Evolutionary conservation across 2,797 vertebrate genomes (phyloP), one percentile per base, ranked within the genome.

Genomic region (Otolemur crassicaudatus): DNA sequence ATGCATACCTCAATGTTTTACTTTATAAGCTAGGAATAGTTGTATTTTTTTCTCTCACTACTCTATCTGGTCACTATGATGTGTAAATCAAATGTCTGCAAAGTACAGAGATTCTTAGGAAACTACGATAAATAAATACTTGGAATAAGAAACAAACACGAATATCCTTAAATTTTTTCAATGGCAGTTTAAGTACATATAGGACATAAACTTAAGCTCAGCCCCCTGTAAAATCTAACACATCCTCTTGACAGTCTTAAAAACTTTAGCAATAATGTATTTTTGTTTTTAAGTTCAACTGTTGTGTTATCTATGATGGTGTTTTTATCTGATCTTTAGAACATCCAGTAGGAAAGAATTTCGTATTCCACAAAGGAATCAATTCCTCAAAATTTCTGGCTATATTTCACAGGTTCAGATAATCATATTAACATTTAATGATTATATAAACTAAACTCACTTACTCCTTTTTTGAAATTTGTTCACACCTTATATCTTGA

Each of bases 371-470:
- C 40, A 81, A 76, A 88, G 40, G 7, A 88, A 94, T 88, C 5
- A 87, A 84, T 84, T 83, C 19, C 22, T 95, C 25, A 80, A 81
- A 75, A 73, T 92, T 92, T 93, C 58, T 80, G 31, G 81, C 27
- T 91, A 4, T 77, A 53, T 89, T 92, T 84, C 19, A 89, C 7
- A 87, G 31, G 37, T 90, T 90, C 46, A 92, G 69, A 75, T 90
- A 90, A 93, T 60, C 63, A 67, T 96, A 81, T 86, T 96, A 95
- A 94, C 25, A 70, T 86, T 90, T 94, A 94, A 83, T 94, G 75
- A 94, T 88, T 81, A 92, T 67, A 7, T 73, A 73, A 93, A 94
- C 10, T 61, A 72, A 80, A 86, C 86, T 95, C 56, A 77, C 31
- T 63, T 95, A 76, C 85, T 91, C 16, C 4, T 95, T 60, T 92